Conservation (phyloP, 2,797 vertebrate species). For the Orestias chungarensis region DNA sequence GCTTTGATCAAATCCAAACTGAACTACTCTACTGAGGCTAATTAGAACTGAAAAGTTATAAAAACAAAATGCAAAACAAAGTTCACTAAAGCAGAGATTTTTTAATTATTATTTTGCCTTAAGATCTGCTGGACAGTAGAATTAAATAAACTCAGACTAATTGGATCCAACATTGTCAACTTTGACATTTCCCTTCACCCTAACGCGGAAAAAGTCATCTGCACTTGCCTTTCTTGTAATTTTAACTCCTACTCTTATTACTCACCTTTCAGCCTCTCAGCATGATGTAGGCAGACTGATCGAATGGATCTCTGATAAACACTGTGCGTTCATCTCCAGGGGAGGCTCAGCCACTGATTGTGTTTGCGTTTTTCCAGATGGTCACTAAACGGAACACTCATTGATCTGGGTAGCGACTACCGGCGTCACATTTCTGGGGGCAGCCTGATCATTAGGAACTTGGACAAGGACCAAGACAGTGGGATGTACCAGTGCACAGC, state of each 20-base stretch:
- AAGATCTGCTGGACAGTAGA: slow-evolving; percentile 21
- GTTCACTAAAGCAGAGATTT: slow-evolving; percentile 27
- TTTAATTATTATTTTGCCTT: slow-evolving; percentile 14
- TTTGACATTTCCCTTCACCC: slow-evolving; percentile 1
- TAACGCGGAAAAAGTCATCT: slow-evolving; percentile 9
- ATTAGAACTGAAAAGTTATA: slow-evolving; percentile 45
- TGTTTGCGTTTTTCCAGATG: slow-evolving; percentile 88
- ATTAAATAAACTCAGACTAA: slow-evolving; percentile 22
- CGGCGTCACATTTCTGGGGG: slow-evolving; percentile 84
- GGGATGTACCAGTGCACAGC: slow-evolving; percentile 86
- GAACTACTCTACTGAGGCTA: slow-evolving; percentile 13
- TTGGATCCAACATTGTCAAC: slow-evolving; percentile 3
- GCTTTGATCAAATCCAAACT: slow-evolving; percentile 1
- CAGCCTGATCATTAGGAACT: slow-evolving; percentile 84
- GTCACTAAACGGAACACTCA: slow-evolving; percentile 88
- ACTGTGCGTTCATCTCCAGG: slow-evolving; percentile 64
- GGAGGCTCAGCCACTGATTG: slow-evolving; percentile 77
- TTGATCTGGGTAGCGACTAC: slow-evolving; percentile 84
- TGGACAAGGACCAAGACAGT: slow-evolving; percentile 84
- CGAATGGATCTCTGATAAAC: slow-evolving; percentile 75
- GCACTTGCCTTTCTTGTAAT: slow-evolving; percentile 31
- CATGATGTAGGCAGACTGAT: slow-evolving; percentile 58
- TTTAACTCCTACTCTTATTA: slow-evolving; percentile 38
- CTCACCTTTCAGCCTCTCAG: slow-evolving; percentile 56
- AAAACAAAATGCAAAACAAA: slow-evolving; percentile 28